Evolutionary conservation across 2,113 vertebrate species (phyloP).

Genomic region (Camelus dromedarius): DNA sequence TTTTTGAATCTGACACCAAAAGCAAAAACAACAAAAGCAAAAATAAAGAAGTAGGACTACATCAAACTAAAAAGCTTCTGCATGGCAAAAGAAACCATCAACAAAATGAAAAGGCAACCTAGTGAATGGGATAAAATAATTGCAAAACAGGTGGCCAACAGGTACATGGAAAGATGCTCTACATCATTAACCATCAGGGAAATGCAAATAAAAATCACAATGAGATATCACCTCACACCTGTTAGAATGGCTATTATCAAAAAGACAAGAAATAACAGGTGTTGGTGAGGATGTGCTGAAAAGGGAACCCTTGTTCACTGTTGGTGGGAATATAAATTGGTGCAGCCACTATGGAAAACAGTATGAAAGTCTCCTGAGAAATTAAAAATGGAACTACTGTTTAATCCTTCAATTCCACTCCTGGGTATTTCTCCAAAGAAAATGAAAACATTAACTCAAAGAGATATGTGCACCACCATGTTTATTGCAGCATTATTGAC

Average conservation of each 20-base stretch:
- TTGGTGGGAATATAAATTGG: background rate
- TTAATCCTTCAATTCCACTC: background rate
- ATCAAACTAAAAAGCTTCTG: background rate
- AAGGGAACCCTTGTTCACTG: background rate
- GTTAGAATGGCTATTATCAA: background rate
- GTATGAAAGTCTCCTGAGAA: background rate
- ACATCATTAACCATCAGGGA: background rate
- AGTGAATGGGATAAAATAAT: background rate
- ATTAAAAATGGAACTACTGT: background rate
- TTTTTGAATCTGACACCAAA: background rate
- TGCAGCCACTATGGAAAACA: background rate
- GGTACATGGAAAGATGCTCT: background rate
- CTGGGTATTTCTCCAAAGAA: background rate
- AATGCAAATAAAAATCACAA: background rate
- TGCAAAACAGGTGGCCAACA: background rate
- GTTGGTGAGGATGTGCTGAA: background rate
- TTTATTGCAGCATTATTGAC: background rate
- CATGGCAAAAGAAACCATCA: background rate
- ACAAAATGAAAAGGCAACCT: background rate
- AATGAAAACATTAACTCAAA: background rate
- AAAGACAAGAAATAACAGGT: background rate
- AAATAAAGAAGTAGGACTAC: background rate
- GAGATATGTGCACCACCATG: background rate
- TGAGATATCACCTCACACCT: background rate
- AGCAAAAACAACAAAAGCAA: background rate